Conservation (phyloP, 2,888 invertebrate species). For the Mythimna impura region DNA sequence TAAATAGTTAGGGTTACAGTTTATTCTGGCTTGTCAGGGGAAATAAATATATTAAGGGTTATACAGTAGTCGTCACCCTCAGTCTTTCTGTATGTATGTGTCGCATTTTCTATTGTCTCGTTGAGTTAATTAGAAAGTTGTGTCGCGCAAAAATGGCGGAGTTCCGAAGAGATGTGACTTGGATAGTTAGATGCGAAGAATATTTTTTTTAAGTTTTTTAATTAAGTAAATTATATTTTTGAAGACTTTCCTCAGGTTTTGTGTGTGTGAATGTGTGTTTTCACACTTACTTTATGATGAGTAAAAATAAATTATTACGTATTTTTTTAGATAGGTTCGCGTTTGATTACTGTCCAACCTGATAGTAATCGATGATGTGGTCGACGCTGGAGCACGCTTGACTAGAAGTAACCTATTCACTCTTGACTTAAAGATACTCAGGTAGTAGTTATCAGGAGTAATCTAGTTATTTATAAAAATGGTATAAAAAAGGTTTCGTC, state of each 20-base stretch:
- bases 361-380: neutral
- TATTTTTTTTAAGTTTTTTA: constrained; percentile 42
- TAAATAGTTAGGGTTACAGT: constrained; percentile 24
- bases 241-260: neutral
- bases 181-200: constrained; percentile 34
- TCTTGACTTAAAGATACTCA: too few species aligned
- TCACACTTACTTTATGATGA: neutral
- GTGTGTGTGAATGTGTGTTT: neutral
- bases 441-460: too few species aligned
- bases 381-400: neutral
- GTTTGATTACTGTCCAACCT: neutral
- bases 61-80: constrained; percentile 80
- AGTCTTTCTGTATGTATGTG: constrained; percentile 76
- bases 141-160: constrained; percentile 69
- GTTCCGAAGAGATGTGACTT: constrained; percentile 59
- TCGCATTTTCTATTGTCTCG: constrained; percentile 76
- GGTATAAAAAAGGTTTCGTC: too few species aligned
- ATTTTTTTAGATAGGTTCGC: neutral
- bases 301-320: neutral
- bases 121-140: constrained; percentile 86
- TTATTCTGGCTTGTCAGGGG: constrained; percentile 51
- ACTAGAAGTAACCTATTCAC: neutral
- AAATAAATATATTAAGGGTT: constrained; percentile 67
- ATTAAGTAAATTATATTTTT: constrained; percentile 27
- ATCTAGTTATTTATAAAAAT: too few species aligned